Evolutionary conservation across 2,888 invertebrate species (phyloP), one percentile per base, ranked within the genome.

Genomic region (Pristionchus mayeri): DNA sequence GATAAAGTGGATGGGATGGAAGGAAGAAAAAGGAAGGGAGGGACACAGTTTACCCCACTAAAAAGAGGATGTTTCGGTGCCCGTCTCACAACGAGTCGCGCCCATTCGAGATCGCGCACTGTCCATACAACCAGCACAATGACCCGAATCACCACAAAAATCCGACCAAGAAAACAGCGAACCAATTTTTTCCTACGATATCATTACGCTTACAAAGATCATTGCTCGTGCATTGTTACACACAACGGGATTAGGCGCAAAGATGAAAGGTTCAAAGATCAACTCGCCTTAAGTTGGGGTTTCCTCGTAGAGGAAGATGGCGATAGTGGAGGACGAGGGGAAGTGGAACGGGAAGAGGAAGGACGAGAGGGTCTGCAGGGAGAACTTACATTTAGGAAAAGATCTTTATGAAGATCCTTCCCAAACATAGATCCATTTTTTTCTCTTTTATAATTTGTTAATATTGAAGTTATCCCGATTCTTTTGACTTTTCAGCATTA

Each of bases 281-380:
- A n/a, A 27, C 80, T 40, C 40, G 27, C 80, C 48, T 48, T 80
- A 13, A 80, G 80, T 37, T 80, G 80, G 18, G 80, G 80, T 80
- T 80, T 80, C 48, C 80, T 57, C 24, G 44, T 54, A 1, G 80
- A 57, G 2, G 57, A n/a, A n/a, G n/a, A 27, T 16, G 54, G 54
- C 7, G 80, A 80, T 34, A 57, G 27, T 6, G 80, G 57, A 6
- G 80, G 80, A 37, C 80, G 80, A 30, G 80, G 80, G 27, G 80
- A 80, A 16, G 57, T 6, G 1, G 80, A 80, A n/a, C 80, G 80
- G n/a, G 80, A 80, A 24, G 80, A 80, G 0, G 80, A 80, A 0
- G 80, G 80, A 50, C 76, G 71, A 40, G 71, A 71, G n/a, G 71
- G 71, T 71, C 71, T 71, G 71, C 34, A 63, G 0, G 27, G 27